phyloP scores from a whole-genome alignment of 2,797 vertebrate genomes.

The Craterocephalus amniculus region DNA sequence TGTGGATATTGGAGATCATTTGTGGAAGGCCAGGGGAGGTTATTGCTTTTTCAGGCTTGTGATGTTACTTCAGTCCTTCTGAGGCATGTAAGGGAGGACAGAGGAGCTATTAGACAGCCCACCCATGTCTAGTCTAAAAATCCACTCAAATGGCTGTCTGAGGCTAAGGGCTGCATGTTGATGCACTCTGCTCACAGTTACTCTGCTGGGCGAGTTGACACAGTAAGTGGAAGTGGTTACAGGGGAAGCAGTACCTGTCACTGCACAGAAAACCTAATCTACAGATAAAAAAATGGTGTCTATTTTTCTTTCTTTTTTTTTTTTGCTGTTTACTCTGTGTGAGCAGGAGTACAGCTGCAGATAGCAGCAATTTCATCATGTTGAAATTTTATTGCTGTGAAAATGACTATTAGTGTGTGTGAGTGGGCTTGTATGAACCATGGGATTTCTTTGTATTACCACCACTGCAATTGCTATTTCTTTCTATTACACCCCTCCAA shows the following conservation, averaged over 20 bases:
- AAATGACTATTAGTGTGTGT: slow-evolving; percentile 24
- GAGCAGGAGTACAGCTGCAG: neutral
- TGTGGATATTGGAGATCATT: slow-evolving; percentile 36
- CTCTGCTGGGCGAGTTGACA: slow-evolving; percentile 29
- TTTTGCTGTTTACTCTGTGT: slow-evolving; percentile 19
- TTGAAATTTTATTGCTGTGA: slow-evolving; percentile 15
- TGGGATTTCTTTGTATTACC: slow-evolving; percentile 22
- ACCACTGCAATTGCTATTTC: slow-evolving; percentile 5
- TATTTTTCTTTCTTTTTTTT: slow-evolving; percentile 7
- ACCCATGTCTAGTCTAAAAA: slow-evolving; percentile 50
- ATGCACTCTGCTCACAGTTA: slow-evolving; percentile 36
- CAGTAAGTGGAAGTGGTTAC: slow-evolving; percentile 30
- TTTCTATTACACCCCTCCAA: slow-evolving; percentile 25
- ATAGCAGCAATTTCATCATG: slow-evolving; percentile 16
- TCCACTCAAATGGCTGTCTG: slow-evolving; percentile 44
- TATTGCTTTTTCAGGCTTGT: slow-evolving; percentile 54
- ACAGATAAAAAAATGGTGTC: slow-evolving; percentile 11
- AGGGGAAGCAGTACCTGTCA: slow-evolving; percentile 32
- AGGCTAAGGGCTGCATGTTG: slow-evolving; percentile 53
- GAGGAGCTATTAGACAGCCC: slow-evolving; percentile 48
- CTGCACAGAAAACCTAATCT: slow-evolving; percentile 35
- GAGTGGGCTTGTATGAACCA: slow-evolving; percentile 8
- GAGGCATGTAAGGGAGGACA: slow-evolving; percentile 42
- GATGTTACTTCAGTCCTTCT: slow-evolving; percentile 50
- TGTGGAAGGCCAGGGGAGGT: slow-evolving; percentile 36